A percentile compares a stretch with the other conserved stretches of the same genome.
These are phyloP conservation scores for Pardalotus punctatus DNA, from an alignment of 2,113 vertebrate genomes.

Conservation along the genomic window DNA sequence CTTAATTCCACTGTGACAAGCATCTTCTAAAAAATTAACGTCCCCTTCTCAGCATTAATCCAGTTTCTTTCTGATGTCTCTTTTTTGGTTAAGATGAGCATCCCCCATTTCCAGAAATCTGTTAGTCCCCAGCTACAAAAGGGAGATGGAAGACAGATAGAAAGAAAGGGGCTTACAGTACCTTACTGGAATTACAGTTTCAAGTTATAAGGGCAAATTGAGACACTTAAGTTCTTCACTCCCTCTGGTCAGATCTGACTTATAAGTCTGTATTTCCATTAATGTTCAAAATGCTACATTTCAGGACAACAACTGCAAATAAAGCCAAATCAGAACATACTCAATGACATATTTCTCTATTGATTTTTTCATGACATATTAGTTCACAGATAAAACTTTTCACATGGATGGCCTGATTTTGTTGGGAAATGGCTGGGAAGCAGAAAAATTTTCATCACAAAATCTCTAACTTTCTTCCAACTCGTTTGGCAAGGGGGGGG, in stretches of 20 bases:
- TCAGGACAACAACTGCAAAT: neutral
- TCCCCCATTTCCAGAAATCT: neutral
- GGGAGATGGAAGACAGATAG: neutral
- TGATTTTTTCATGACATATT: neutral
- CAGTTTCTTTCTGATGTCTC: neutral
- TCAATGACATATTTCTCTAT: neutral
- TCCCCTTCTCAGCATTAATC: neutral
- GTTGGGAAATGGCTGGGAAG: neutral
- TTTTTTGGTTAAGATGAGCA: neutral
- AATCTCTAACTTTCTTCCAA: neutral
- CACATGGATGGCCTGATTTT: neutral
- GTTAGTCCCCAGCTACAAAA: neutral
- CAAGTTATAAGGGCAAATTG: neutral
- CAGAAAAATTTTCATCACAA: neutral
- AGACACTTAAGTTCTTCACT: neutral
- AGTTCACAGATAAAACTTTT: neutral
- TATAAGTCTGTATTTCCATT: neutral
- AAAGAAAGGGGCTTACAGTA: neutral
- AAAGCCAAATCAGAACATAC: neutral
- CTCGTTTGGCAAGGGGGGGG: neutral
- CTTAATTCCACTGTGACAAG: slow-evolving; percentile 39
- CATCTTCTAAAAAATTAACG: neutral
- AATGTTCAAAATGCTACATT: neutral
- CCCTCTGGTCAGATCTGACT: neutral
- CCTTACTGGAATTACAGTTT: neutral